These are phyloP conservation scores for Salvator merianae DNA, from an alignment of 2,113 vertebrate species.

Conservation along the genomic window DNA sequence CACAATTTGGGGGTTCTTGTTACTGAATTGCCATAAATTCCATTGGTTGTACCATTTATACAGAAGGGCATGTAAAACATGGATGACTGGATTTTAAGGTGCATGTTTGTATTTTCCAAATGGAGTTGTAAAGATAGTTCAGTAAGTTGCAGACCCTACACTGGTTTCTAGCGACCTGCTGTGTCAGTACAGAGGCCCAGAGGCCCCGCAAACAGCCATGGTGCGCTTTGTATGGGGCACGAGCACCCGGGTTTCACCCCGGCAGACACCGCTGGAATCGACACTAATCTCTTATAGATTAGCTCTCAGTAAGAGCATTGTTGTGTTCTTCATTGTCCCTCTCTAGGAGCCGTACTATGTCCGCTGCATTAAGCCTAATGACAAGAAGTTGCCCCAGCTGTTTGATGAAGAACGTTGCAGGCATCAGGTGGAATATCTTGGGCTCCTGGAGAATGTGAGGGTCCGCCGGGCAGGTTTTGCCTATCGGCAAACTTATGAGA, in stretches of 20 bases:
- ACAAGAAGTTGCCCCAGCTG: slow-evolving; percentile 92
- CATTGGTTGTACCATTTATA: too few species aligned
- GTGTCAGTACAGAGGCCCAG: too few species aligned
- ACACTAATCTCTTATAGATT: rapidly evolving
- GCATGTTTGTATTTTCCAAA: not conserved
- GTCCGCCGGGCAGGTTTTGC: slow-evolving; percentile 96
- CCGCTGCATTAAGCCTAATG: slow-evolving; percentile 98
- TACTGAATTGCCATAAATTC: too few species aligned
- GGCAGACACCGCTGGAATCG: too few species aligned
- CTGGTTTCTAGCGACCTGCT: not conserved
- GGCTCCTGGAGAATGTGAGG: slow-evolving; percentile 93
- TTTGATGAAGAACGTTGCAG: slow-evolving; percentile 92
- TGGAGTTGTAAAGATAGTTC: too few species aligned
- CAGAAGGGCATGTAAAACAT: not conserved
- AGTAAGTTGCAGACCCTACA: not conserved
- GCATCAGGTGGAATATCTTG: slow-evolving; percentile 96
- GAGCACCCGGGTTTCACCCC: too few species aligned
- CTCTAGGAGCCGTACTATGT: slow-evolving; percentile 95
- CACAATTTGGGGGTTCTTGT: too few species aligned
- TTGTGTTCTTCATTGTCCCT: not conserved
- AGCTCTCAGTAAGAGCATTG: not conserved
- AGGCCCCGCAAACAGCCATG: too few species aligned
- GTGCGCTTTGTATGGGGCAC: too few species aligned
- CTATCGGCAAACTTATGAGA: slow-evolving; percentile 90
- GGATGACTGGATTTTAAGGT: not conserved